These are phyloP conservation scores for Stenolophus ochropezus DNA, from an alignment of 2,888 invertebrate genomes.

Conservation along the genomic window DNA sequence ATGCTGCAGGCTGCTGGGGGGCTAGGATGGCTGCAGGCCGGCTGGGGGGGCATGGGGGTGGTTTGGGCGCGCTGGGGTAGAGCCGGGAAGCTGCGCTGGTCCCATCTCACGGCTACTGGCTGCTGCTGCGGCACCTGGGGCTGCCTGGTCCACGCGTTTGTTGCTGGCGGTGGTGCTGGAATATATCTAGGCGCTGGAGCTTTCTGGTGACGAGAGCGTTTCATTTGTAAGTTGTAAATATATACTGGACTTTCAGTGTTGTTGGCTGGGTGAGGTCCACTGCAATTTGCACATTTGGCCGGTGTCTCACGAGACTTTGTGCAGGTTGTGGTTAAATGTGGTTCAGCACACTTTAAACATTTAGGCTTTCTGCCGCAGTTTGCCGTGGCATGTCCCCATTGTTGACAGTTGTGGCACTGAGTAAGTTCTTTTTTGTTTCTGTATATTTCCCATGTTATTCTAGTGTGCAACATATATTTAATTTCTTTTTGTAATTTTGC, in stretches of 20 bases:
- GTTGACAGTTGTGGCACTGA: neutral
- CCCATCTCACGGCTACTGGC: neutral
- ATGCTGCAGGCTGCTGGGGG: neutral
- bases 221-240: neutral
- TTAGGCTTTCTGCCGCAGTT: neutral
- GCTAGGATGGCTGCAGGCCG: neutral
- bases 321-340: neutral
- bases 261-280: neutral
- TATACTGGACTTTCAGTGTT: neutral
- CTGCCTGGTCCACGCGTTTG: neutral
- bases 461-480: neutral
- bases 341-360: neutral
- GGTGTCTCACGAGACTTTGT: neutral
- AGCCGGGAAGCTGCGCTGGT: neutral
- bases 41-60: neutral
- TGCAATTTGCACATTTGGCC: slow-evolving; percentile 9
- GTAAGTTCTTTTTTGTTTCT: neutral
- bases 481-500: neutral
- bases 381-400: slow-evolving; percentile 4
- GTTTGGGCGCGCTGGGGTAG: neutral
- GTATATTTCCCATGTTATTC: neutral
- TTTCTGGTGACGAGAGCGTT: neutral
- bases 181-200: no score
- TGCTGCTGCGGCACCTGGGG: neutral
- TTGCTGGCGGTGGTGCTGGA: neutral